A percentile compares a stretch with the other conserved stretches of the same genome.
Evolutionary conservation across 2,888 invertebrate species (phyloP).

Genomic region (Aquatica leii): DNA sequence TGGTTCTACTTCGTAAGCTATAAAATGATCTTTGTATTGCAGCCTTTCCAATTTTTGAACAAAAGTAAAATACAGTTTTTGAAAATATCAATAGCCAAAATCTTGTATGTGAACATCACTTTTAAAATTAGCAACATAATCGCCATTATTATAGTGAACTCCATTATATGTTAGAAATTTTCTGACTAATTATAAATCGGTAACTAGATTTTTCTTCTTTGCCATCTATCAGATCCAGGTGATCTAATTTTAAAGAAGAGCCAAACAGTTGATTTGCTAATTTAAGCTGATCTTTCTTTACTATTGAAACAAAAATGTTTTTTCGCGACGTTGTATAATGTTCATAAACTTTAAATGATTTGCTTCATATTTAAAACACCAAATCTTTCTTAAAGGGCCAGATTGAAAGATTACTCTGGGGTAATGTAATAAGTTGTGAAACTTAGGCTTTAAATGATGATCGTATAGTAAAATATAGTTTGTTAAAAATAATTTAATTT

Average conservation of each 20-base stretch:
- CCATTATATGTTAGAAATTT: constrained; percentile 23
- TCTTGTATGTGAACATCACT: constrained; percentile 29
- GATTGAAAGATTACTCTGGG: constrained; percentile 39
- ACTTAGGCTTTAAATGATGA: constrained; percentile 40
- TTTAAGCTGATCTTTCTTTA: constrained; percentile 44
- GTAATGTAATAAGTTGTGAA: constrained; percentile 43
- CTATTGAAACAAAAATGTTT: constrained; percentile 45
- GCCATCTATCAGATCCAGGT: too few relatives aligned
- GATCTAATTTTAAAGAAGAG: too few relatives aligned
- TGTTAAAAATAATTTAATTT: constrained; percentile 32
- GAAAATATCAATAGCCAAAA: constrained; percentile 29
- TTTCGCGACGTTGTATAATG: constrained; percentile 28
- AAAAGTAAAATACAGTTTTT: constrained; percentile 13
- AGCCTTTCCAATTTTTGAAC: constrained; percentile 20
- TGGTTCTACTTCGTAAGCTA: constrained; percentile 17
- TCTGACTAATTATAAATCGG: constrained; percentile 11
- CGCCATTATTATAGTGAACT: constrained; percentile 19
- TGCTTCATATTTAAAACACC: constrained; percentile 43
- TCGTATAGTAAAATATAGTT: constrained; percentile 30
- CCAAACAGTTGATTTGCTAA: constrained; percentile 35
- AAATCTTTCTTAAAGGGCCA: constrained; percentile 39
- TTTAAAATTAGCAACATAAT: constrained; percentile 25
- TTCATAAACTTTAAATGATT: constrained; percentile 42
- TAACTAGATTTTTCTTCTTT: too few relatives aligned
- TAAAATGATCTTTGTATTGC: constrained; percentile 8